Percentiles rank a stretch among this genome's conserved stretches.
phyloP scores from a whole-genome alignment of 2,113 vertebrate genomes.

The Sardina pilchardus region DNA sequence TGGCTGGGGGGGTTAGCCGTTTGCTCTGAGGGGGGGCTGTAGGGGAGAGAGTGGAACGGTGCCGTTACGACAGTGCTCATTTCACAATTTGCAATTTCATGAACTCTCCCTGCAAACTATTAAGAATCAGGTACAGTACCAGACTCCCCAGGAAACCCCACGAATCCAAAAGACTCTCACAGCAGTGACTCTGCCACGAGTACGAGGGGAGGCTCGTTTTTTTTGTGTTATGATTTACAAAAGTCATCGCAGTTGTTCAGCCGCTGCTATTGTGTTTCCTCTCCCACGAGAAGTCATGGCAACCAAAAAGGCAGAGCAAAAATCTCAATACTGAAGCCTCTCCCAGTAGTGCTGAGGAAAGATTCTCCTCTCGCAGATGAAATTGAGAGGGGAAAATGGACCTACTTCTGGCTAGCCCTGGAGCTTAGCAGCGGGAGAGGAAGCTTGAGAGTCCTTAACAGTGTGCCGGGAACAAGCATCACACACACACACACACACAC shows the following conservation, averaged over 20 bases:
- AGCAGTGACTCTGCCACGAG: neutral
- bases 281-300: neutral
- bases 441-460: neutral
- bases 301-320: neutral
- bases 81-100: neutral
- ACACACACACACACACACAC: neutral
- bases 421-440: neutral
- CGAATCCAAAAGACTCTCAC: neutral
- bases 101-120: neutral
- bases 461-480: neutral
- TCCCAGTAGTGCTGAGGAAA: neutral
- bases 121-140: neutral
- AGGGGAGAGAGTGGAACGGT: conserved; percentile 46
- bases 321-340: neutral
- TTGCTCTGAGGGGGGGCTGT: conserved; percentile 85
- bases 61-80: neutral
- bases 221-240: neutral
- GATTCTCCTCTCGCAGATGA: neutral
- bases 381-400: neutral
- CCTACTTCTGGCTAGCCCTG: neutral
- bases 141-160: neutral
- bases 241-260: neutral
- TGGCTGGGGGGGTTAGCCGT: conserved; percentile 85
- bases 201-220: neutral
- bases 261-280: neutral